Base-by-base conservation (phyloP, 2,888 invertebrate species). In the Lampropteryx suffumata region DNA sequence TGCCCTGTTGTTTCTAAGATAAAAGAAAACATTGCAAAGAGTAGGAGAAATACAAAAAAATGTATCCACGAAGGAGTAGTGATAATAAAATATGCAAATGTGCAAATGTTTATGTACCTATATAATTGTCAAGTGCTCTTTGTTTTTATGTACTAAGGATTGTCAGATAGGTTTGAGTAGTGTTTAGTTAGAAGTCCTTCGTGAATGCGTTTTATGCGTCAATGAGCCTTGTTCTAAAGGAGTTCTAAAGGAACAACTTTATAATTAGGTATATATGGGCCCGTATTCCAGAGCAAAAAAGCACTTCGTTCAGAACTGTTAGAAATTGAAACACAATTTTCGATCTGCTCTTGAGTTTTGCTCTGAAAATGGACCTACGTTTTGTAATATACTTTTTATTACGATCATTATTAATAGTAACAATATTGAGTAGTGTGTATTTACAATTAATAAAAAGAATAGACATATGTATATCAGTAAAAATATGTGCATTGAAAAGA, bases 11-110 rank as follows among this genome's bases (percentile, higher is more conserved):
- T 77, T 69, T 57, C 60, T 62, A 61, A 59, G 64, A 65, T 60
- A 56, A 76, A 79, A 76, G 90, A 88, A 90, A 90, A 90, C 90
- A 90, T 89, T 90, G 90, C 90, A 90, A 89, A 90, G 89, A 86
- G 79, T 74, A 73, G 71, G 69, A 21, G 70, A 72, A 68, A 65
- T 55, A 46, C 57, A 64, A 58, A 47, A 40, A 51, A 27, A 39
- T 50, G 47, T 54, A 67, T 68, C 59, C 61, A 71, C 68, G 65
- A 69, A 53, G 68, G 70, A 46, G 24, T 40, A 13, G n/a, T n/a
- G n/a, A n/a, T n/a, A n/a, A n/a, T n/a, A 11, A 34, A 35, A 50
- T 40, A 40, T 28, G n/a, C n/a, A n/a, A n/a, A n/a, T 37, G 28
- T 44, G 24, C 34, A 35, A 17, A 3, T 3, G 17, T 3, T 17